Base-by-base conservation (phyloP, 2,113 vertebrate genomes). In the Hassar affinis region DNA sequence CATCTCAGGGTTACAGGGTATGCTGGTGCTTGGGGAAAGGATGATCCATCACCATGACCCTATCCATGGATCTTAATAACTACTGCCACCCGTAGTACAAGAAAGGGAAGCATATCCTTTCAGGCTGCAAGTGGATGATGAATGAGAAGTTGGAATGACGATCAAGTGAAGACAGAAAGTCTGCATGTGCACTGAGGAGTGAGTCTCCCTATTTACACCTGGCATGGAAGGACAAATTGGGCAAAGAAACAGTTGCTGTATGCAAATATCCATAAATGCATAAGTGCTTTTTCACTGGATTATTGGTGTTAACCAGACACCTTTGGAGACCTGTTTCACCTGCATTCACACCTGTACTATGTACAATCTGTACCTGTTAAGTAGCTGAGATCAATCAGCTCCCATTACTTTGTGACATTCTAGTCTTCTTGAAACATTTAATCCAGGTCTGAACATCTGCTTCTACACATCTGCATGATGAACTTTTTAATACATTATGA, bases 41-140 rank as follows among this genome's bases (percentile, higher is more conserved):
- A 77, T 79, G 77, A 90, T 90, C 90, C 85, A 91, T 92, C 91
- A 91, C 80, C 59, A 18, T 79, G 72, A 90, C 83, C 86, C 74
- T 87, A 72, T 86, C 81, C 54, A 68, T 88, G 88, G 86, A 92
- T 92, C 90, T 88, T 91, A 90, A 92, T 91, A 91, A 89, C 82
- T 82, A 83, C 90, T 86, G 87, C 90, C 90, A 90, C 83, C 57
- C 71, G 59, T 69, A 75, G 80, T 86, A 84, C 84, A 82, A 14
- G 81, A 64, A 81, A 88, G 83, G 79, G 89, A 89, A 88, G 82
- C 62, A 78, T 75, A 85, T 79, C 86, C 61, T 89, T 78, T 81
- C 25, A 72, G 85, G 66, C 88, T 84, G 49, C 15, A 17, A 69
- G 68, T 47, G 27, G 52, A 87, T 90, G 90, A 91, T 90, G 84